A percentile compares a stretch with the other conserved stretches of the same genome.
Evolutionary conservation across 2,113 vertebrate genomes (phyloP).

Genomic region (cattle (Bos taurus)): DNA sequence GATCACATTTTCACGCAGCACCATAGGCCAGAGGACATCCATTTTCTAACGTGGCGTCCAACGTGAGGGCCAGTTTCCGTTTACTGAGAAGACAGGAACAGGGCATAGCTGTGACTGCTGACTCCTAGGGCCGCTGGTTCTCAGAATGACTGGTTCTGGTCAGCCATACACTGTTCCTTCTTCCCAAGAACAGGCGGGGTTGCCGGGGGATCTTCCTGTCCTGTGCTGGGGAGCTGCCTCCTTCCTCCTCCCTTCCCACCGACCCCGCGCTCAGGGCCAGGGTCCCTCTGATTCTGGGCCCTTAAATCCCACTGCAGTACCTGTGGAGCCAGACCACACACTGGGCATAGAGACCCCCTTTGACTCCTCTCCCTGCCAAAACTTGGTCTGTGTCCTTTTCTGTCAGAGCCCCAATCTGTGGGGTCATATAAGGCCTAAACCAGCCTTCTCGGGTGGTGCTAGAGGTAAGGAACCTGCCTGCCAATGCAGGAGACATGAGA

Average conservation of each 20-base stretch:
- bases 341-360: not conserved
- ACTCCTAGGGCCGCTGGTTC: not conserved
- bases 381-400: not conserved
- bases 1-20: not conserved
- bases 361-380: too few relatives aligned
- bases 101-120: not conserved
- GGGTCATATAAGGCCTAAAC: not conserved
- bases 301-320: not conserved
- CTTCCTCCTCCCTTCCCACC: not conserved
- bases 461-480: not conserved
- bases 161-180: not conserved
- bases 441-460: not conserved
- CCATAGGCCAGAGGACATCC: not conserved
- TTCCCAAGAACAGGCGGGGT: not conserved
- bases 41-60: not conserved
- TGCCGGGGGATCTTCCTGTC: not conserved
- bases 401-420: not conserved
- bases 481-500: not conserved
- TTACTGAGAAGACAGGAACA: not conserved
- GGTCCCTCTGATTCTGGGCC: not conserved
- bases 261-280: not conserved
- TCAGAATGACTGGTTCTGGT: not conserved
- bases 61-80: not conserved
- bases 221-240: accelerated
- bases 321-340: not conserved